Conservation (phyloP, 2,113 vertebrate genomes). For the Elaphurus davidianus region DNA sequence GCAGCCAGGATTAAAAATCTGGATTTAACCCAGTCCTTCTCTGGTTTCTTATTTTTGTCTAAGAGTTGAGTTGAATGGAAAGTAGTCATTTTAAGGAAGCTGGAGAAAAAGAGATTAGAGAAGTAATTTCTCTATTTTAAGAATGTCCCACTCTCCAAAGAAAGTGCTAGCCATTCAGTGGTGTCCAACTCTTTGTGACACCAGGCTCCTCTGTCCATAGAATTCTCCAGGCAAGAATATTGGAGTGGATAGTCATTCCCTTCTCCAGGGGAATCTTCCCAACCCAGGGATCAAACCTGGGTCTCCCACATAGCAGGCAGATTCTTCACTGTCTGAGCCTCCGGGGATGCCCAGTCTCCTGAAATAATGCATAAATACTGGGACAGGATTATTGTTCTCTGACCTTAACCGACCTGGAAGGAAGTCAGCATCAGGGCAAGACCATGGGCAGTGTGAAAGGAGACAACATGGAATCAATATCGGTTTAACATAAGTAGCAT, state of each 20-base stretch:
- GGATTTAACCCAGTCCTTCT: background rate
- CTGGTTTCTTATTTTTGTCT: background rate
- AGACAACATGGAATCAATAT: background rate
- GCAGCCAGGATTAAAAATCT: background rate
- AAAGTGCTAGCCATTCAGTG: background rate
- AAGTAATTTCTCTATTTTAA: slow-evolving; percentile 57
- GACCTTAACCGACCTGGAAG: slow-evolving; percentile 51
- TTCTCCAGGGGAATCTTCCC: background rate
- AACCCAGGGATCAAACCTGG: background rate
- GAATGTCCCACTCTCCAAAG: slow-evolving; percentile 32
- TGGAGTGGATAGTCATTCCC: background rate
- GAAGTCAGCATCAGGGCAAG: background rate
- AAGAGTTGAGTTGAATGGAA: background rate
- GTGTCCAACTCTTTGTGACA: background rate
- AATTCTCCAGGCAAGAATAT: background rate
- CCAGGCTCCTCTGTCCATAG: background rate
- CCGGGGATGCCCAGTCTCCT: background rate
- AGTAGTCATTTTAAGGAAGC: background rate
- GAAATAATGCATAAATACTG: slow-evolving; percentile 43
- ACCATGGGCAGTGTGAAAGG: background rate
- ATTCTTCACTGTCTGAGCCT: background rate
- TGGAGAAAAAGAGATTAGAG: slow-evolving; percentile 29
- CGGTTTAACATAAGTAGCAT: slow-evolving; percentile 6
- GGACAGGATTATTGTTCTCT: slow-evolving; percentile 24
- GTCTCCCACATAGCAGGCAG: background rate